Base-by-base conservation (phyloP, 2,888 invertebrate genomes). In the Ophioninae sp. region DNA sequence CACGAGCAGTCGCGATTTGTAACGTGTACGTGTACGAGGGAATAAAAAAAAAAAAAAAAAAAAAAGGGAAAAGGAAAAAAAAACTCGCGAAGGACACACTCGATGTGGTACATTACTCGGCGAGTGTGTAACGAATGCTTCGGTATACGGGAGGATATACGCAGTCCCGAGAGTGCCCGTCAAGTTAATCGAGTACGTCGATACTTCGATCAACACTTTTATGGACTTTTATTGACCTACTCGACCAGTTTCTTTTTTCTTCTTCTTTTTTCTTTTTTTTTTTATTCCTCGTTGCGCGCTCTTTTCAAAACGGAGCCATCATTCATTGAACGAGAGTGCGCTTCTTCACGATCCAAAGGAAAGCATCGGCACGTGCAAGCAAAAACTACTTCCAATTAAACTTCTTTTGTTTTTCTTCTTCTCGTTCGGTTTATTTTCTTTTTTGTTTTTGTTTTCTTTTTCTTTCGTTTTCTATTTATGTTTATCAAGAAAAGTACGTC, bases 211-310 rank as follows among this genome's bases (percentile, higher is more conserved):
- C 56, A 30, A 67, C 69, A 37, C 82, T 79, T 79, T 82, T 83
- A 83, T 76, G 79, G 82, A 80, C 76, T 80, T 83, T 83, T 83
- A 83, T 80, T 68, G 77, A 83, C 80, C 79, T 73, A 83, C 83
- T 83, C 41, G 73, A 80, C 80, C 67, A 73, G 73, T 80, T 83
- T 79, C 70, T 72, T 13, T 62, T 57, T 39, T 67, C 39, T 65
- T 65, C n/a, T n/a, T n/a, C n/a, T n/a, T n/a, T n/a, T n/a, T n/a
- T n/a, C n/a, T n/a, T n/a, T n/a, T n/a, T n/a, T n/a, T n/a, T n/a
- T n/a, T n/a, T n/a, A n/a, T 7, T 62, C 20, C 72, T 41, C 41
- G 30, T 23, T 56, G 20, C 13, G 8, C 0, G 37, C n/a, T 57
- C 39, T 17, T 44, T 56, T 30, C 41, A 23, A 73, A 72, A 68